These are phyloP conservation scores for Achroia grisella DNA, from an alignment of 1,140 invertebrate genomes.

Conservation along the genomic window DNA sequence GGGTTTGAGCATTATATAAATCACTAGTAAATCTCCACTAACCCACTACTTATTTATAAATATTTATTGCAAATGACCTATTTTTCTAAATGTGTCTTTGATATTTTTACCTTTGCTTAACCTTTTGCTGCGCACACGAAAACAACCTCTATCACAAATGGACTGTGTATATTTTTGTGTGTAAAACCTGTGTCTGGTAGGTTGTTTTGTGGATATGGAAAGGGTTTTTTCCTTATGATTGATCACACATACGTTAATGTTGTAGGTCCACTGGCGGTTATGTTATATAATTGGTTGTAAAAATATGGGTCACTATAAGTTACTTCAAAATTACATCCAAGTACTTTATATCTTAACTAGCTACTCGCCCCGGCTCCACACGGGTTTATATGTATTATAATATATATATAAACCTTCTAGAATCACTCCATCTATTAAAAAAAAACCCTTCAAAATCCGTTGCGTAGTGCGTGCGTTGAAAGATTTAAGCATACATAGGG, in stretches of 20 bases:
- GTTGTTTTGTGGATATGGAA: constrained; percentile 1
- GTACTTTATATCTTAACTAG: no score
- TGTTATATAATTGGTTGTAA: no score
- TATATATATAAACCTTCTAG: no score
- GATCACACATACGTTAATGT: constrained; percentile 6
- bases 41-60: constrained; percentile 5
- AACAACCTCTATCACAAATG: background rate
- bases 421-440: no score
- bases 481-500: no score
- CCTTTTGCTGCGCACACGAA: background rate
- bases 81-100: constrained; percentile 1
- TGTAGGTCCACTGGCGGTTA: background rate
- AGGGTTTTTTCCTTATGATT: constrained; percentile 9
- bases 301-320: no score
- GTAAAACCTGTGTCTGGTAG: no score
- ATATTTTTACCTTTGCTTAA: background rate
- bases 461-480: no score
- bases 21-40: background rate
- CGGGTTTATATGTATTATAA: no score
- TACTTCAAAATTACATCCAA: no score
- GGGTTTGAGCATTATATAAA: background rate
- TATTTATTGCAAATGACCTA: constrained; percentile 7
- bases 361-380: no score
- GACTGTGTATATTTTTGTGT: background rate
- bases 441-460: no score